phyloP scores from a whole-genome alignment of 2,113 vertebrate species.

The Asarcornis scutulata region DNA sequence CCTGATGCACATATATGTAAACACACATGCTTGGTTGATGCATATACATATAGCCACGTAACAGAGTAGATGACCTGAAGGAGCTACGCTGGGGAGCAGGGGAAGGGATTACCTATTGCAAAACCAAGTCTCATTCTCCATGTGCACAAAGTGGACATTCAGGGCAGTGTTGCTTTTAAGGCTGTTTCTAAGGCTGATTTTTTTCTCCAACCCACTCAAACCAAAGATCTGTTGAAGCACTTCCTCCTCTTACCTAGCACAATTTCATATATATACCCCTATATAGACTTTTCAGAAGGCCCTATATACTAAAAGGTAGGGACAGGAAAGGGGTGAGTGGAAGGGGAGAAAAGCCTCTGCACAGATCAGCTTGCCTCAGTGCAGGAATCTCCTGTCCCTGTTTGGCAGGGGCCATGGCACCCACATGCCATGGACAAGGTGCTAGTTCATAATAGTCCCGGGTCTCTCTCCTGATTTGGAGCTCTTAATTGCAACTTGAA shows the following conservation, averaged over 20 bases:
- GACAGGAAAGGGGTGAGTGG: background rate
- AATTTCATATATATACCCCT: slow-evolving; percentile 35
- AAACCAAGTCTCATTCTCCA: background rate
- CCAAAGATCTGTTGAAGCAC: slow-evolving; percentile 13
- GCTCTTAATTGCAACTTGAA: background rate
- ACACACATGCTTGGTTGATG: slow-evolving; percentile 63
- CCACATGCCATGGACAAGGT: background rate
- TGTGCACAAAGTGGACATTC: slow-evolving; percentile 63
- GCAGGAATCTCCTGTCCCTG: background rate
- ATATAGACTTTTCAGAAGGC: slow-evolving; percentile 58
- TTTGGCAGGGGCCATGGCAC: background rate
- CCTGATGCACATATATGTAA: slow-evolving; percentile 38
- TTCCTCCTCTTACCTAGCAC: slow-evolving; percentile 42
- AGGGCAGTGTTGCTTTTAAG: slow-evolving; percentile 76
- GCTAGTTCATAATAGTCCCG: background rate
- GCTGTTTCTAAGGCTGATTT: slow-evolving; percentile 71
- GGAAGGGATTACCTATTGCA: slow-evolving; percentile 24
- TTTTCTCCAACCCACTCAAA: background rate
- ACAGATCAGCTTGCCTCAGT: slow-evolving; percentile 29
- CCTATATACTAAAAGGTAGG: slow-evolving; percentile 39
- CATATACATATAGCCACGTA: slow-evolving; percentile 28
- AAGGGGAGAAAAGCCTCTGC: background rate
- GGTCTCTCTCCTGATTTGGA: background rate
- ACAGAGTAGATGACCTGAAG: slow-evolving; percentile 54
- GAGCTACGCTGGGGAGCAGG: slow-evolving; percentile 25